Evolutionary conservation across 2,797 vertebrate genomes (phyloP), one percentile per base, ranked within the genome.

Genomic region (Perodicticus potto): DNA sequence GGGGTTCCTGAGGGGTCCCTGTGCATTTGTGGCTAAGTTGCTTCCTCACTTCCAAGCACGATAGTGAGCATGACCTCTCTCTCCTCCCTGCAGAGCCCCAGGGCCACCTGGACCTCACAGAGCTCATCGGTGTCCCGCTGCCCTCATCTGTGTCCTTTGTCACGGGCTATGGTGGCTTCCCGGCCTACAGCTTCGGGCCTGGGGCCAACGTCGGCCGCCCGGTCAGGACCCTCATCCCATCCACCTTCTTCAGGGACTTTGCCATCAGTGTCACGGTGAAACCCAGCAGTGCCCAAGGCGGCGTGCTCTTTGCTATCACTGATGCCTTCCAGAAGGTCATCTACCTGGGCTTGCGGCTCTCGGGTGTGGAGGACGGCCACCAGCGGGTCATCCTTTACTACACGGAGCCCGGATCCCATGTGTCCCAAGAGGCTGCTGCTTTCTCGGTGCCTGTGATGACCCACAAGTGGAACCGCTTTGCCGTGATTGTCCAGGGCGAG

Each of bases 111-210:
- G 99, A 99, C 97, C 99, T 99, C 96, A 99, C 99, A 0, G 99
- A 99, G 98, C 93, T 99, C 89, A 99, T 99, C 25, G 99, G 99
- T 4, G 99, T 99, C 25, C 99, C 99, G 0, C 99, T 99, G 20
- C 99, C 99, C 40, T 99, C 99, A 0, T 99, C 99, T 0, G 99
- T 99, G 96, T 99, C 99, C 97, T 99, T 99, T 49, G 98, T 99
- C 69, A 99, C 99, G 0, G 99, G 99, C 74, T 99, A 99, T 0
- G 99, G 99, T 96, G 99, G 99, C 7, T 99, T 99, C 97, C 99
- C 99, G 0, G 99, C 99, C 11, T 99, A 99, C 98, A 99, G 98
- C 98, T 99, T 99, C 0, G 99, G 99, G 20, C 98, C 98, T 0
- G 99, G 98, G 0, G 99, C 99, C 95, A 99, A 99, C 53, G 99